A percentile compares a stretch with the other conserved stretches of the same genome.
phyloP scores from a whole-genome alignment of 2,113 vertebrate genomes.

The Rhinoderma darwinii region DNA sequence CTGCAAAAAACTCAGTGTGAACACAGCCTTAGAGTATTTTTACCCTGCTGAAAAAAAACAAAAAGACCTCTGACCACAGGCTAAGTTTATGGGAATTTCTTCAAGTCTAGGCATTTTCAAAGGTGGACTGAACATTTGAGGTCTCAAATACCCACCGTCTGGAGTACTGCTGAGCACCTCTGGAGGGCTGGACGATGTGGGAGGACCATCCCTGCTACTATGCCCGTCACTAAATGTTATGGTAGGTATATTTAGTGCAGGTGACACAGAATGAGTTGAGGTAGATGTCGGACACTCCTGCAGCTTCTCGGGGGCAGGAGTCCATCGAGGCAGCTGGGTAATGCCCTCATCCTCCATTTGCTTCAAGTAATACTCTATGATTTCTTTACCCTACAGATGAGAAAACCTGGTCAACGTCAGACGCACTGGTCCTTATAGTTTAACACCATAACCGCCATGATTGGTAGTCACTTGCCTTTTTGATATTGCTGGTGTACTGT shows the following conservation, averaged over 20 bases:
- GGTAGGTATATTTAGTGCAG: constrained; percentile 71
- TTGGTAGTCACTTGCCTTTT: constrained; percentile 80
- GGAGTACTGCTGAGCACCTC: constrained; percentile 78
- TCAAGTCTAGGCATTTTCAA: no score
- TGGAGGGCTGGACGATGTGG: constrained; percentile 65
- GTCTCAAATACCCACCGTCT: constrained; percentile 73
- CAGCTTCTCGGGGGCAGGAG: constrained; percentile 66
- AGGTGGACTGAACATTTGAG: background rate
- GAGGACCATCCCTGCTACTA: constrained; percentile 69
- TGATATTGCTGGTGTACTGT: constrained; percentile 93
- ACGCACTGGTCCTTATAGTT: no score
- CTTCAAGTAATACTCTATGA: constrained; percentile 91
- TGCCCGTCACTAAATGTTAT: constrained; percentile 68
- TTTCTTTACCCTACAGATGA: constrained; percentile 89
- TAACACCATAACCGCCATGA: no score
- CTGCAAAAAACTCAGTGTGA: no score
- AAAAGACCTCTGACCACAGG: no score
- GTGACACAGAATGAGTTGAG: constrained; percentile 63
- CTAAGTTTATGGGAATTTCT: no score
- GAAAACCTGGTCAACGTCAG: background rate
- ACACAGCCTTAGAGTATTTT: no score
- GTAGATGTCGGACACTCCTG: constrained; percentile 62
- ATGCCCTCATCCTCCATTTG: constrained; percentile 90
- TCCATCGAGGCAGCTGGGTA: constrained; percentile 87
- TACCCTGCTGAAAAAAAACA: no score